Evolutionary conservation across 2,888 invertebrate genomes (phyloP), one percentile per base, ranked within the genome.

Genomic region (Scaptodrosophila latifasciaeformis): DNA sequence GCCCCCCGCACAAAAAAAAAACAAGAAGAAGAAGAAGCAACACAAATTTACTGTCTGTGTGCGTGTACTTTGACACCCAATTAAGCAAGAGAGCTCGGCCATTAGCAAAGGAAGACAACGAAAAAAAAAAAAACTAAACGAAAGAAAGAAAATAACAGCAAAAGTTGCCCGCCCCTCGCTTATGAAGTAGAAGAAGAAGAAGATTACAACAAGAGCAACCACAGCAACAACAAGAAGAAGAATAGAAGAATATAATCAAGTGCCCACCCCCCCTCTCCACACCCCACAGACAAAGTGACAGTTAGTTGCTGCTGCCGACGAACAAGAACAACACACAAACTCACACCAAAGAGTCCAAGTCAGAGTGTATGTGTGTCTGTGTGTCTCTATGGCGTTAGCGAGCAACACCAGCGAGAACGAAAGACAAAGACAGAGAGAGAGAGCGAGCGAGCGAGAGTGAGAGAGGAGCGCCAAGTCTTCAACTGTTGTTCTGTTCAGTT

Each of bases 21-120:
- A 37, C 37, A 37, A 44, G 15, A 29, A 44, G 17, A 17, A 29
- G 18, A 21, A 45, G 15, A 44, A 29, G 17, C 24, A 44, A 44
- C 24, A 27, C 12, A 44, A 44, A 18, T 27, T 30, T 44, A 30
- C n/a, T n/a, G n/a, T n/a, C n/a, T n/a, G n/a, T n/a, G n/a, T n/a
- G n/a, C 5, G 3, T 64, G 80, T 79, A 72, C 77, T 72, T 79
- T 72, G 76, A 76, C 76, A 76, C 72, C 71, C 72, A 72, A 72
- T 72, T 72, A 76, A 72, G 76, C 76, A n/a, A n/a, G n/a, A n/a
- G n/a, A n/a, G n/a, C n/a, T n/a, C n/a, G 67, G 66, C 79, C 79
- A 72, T 72, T 72, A 72, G 72, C 79, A 75, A 75, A 56, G 56
- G 54, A 58, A 51, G 69, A 67, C 70, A 75, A 61, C 55, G 61